phyloP scores from a whole-genome alignment of 92 coral and sea anemone genomes.

The Parazoanthus darwini region DNA sequence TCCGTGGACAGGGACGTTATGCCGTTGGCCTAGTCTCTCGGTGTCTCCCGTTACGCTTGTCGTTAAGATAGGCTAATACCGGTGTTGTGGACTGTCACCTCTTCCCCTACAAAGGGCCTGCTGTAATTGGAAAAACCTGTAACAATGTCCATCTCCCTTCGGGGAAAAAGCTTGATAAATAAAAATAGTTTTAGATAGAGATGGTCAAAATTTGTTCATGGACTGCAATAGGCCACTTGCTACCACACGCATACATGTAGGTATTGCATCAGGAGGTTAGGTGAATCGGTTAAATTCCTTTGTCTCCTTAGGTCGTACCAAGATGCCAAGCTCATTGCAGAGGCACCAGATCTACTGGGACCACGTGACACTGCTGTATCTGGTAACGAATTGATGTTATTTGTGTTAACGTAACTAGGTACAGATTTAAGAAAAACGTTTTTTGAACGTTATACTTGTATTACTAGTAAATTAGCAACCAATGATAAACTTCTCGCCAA shows the following conservation, averaged over 20 bases:
- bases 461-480: not conserved
- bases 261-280: not conserved
- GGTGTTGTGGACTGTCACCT: too few species aligned
- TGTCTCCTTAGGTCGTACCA: conserved; percentile 55
- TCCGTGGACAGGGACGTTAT: too few species aligned
- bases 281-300: not conserved
- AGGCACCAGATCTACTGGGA: conserved; percentile 84
- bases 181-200: too few species aligned
- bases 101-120: too few species aligned
- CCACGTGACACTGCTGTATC: conserved; percentile 73
- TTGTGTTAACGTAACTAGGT: not conserved
- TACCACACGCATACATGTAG: not conserved
- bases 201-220: too few species aligned
- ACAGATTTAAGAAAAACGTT: not conserved
- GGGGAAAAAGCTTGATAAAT: too few species aligned
- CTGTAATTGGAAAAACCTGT: too few species aligned
- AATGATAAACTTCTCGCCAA: too few species aligned
- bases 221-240: not conserved
- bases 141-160: too few species aligned
- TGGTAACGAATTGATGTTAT: conserved; percentile 22
- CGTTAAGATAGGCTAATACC: too few species aligned
- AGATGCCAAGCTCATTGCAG: conserved; percentile 78
- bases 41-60: too few species aligned
- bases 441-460: not conserved
- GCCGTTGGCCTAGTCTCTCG: too few species aligned